Conservation (phyloP, 2,888 invertebrate genomes). For the Uloborus plumipes region DNA sequence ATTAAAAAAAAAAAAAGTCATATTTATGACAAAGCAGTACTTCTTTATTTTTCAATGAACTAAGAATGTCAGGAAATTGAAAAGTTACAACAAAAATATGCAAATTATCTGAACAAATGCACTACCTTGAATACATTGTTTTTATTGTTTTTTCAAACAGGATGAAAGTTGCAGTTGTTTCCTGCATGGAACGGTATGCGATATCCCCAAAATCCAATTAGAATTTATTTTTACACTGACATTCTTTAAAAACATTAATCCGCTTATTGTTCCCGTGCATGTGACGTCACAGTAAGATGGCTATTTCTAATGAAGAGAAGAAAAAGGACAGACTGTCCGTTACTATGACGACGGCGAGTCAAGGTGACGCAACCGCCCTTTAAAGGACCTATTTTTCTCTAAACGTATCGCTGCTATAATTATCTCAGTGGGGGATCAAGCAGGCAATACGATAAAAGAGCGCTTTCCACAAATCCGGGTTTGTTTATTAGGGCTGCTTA, state of each 20-base stretch:
- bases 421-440: neutral
- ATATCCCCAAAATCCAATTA: no score
- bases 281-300: constrained; percentile 24
- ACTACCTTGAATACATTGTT: no score
- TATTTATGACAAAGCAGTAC: no score
- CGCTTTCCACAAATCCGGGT: neutral
- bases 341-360: constrained; percentile 19
- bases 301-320: neutral
- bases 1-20: no score
- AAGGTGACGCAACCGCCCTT: neutral
- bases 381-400: neutral
- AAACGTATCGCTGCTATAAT: constrained; percentile 12
- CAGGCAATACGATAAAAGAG: neutral
- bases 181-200: no score
- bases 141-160: no score
- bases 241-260: constrained; percentile 6
- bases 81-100: no score
- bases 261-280: constrained; percentile 15
- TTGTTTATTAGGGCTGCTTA: neutral
- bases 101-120: no score
- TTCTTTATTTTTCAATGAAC: no score
- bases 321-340: neutral
- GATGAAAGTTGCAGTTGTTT: no score
- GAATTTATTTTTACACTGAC: no score
- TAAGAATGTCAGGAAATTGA: no score